A percentile compares a stretch with the other conserved stretches of the same genome.
Conservation (phyloP, 2,113 vertebrate species). For the Lagopus muta region DNA sequence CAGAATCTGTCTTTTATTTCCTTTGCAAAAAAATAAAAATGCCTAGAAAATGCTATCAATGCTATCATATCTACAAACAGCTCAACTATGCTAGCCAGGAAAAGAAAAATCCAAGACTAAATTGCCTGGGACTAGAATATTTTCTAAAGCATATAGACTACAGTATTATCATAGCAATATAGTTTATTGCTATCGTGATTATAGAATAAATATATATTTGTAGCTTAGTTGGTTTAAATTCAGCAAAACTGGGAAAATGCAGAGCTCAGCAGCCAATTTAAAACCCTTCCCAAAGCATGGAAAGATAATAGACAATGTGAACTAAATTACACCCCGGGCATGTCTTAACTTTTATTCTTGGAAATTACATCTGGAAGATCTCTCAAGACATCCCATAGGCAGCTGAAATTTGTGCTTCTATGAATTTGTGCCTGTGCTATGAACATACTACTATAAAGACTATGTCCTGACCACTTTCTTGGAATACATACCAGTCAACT, state of each 20-base stretch:
- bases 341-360: not conserved
- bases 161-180: not conserved
- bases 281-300: not conserved
- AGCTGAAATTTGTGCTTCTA: not conserved
- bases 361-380: not conserved
- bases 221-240: not conserved
- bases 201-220: not conserved
- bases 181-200: not conserved
- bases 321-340: not conserved
- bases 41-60: not conserved
- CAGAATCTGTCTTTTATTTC: conserved; percentile 39
- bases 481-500: not conserved
- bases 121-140: not conserved
- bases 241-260: not conserved
- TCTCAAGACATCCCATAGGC: not conserved
- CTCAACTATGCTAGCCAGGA: not conserved
- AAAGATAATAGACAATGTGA: not conserved
- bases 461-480: not conserved
- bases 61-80: not conserved
- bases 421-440: not conserved
- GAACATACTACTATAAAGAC: not conserved
- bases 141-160: not conserved
- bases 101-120: not conserved
- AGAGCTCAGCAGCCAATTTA: not conserved
- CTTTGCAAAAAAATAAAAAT: not conserved